These are phyloP conservation scores for Pseudochirops corinnae DNA, from an alignment of 2,797 vertebrate species.

Conservation along the genomic window DNA sequence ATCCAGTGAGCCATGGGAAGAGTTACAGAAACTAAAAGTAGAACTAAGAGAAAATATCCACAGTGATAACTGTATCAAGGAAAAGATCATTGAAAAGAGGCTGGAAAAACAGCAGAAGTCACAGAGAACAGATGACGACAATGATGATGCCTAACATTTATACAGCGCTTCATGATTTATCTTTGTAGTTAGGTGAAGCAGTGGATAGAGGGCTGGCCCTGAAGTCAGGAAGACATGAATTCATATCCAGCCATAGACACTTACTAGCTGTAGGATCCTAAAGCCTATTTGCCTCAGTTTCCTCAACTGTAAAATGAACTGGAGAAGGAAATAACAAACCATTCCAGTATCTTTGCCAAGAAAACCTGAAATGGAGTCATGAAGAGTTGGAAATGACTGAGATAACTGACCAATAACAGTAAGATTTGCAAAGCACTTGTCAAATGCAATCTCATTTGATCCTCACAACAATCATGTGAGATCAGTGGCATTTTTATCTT, in stretches of 20 bases:
- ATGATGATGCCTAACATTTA: neutral
- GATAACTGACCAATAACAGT: neutral
- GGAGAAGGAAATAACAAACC: neutral
- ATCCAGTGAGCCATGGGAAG: neutral
- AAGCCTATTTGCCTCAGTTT: neutral
- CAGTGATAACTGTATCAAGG: neutral
- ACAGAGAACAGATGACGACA: neutral
- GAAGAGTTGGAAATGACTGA: neutral
- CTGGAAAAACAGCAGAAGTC: neutral
- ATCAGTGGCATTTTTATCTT: neutral
- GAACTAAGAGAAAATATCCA: neutral
- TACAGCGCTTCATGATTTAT: neutral
- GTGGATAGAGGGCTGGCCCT: neutral
- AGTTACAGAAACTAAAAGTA: neutral
- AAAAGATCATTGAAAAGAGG: neutral
- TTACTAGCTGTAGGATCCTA: neutral
- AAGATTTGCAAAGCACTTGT: neutral
- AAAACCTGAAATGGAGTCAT: neutral
- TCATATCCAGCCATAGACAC: neutral
- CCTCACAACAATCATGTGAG: neutral
- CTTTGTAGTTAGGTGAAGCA: no score
- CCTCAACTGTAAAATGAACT: neutral
- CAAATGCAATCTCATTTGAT: neutral
- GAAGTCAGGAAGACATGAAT: neutral
- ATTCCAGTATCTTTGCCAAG: neutral